Conservation (phyloP, 53 echinoderm and acorn worm species). For the Mesocentrotus franciscanus region DNA sequence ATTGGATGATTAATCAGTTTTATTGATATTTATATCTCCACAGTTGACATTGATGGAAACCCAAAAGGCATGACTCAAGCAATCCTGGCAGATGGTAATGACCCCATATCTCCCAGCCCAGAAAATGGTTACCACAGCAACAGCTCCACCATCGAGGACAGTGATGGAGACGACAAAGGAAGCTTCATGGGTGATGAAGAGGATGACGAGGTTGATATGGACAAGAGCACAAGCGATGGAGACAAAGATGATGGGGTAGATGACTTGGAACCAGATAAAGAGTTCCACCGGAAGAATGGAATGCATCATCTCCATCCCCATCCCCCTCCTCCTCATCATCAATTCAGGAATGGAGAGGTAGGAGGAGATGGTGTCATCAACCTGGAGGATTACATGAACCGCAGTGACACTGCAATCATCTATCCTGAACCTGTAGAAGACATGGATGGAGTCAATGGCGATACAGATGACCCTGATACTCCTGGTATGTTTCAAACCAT, state of each 20-base stretch:
- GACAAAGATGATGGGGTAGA: slow-evolving; percentile 60
- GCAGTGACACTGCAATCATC: slow-evolving; percentile 88
- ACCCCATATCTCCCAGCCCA: slow-evolving; percentile 63
- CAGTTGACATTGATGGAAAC: slow-evolving; percentile 66
- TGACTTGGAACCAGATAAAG: slow-evolving; percentile 60
- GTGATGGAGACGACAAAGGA: slow-evolving; percentile 71
- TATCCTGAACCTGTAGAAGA: slow-evolving; percentile 94
- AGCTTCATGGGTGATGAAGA: slow-evolving; percentile 82
- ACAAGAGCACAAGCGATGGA: slow-evolving; percentile 24
- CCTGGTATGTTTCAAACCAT: slow-evolving; percentile 15
- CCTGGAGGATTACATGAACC: slow-evolving; percentile 85
- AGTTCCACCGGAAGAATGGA: slow-evolving; percentile 59
- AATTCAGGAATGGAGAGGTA: slow-evolving; percentile 70
- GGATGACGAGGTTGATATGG: slow-evolving; percentile 22
- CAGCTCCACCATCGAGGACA: slow-evolving; percentile 81
- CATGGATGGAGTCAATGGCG: slow-evolving; percentile 68
- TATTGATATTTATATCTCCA: neutral
- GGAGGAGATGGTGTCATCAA: slow-evolving; percentile 81
- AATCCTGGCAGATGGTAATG: slow-evolving; percentile 32
- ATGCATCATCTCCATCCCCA: slow-evolving; percentile 22
- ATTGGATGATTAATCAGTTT: neutral
- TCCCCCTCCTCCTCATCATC: slow-evolving; percentile 29
- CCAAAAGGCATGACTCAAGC: slow-evolving; percentile 52
- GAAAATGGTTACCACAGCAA: slow-evolving; percentile 84
- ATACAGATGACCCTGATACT: slow-evolving; percentile 66